These are phyloP conservation scores for Alloplasta piceator DNA, from an alignment of 2,888 invertebrate species.

Conservation along the genomic window DNA sequence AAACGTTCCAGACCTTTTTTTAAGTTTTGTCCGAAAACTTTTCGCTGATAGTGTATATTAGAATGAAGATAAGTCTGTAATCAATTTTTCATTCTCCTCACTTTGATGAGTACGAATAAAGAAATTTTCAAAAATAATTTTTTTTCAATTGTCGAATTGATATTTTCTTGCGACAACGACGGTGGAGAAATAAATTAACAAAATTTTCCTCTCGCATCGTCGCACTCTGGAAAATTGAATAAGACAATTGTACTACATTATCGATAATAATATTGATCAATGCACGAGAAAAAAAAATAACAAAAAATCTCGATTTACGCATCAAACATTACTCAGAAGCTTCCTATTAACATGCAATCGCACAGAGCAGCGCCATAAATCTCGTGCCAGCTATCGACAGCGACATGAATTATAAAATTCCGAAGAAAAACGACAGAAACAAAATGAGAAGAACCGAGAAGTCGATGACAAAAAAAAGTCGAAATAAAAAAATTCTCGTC, in stretches of 20 bases:
- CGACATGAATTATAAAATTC: constrained; percentile 74
- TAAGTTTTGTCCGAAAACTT: too few relatives aligned
- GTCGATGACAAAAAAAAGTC: constrained; percentile 22
- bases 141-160: background rate
- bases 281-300: constrained; percentile 14
- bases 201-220: background rate
- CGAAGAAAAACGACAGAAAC: constrained; percentile 30
- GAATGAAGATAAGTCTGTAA: constrained; percentile 21
- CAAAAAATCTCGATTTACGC: constrained; percentile 69
- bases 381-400: constrained; percentile 78
- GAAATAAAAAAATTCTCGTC: constrained; percentile 53
- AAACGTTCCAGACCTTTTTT: too few relatives aligned
- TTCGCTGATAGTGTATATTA: background rate
- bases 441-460: constrained; percentile 4
- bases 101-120: constrained; percentile 27
- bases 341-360: constrained; percentile 77
- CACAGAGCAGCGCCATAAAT: constrained; percentile 77
- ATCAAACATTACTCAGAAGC: constrained; percentile 76
- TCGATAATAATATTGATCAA: constrained; percentile 59
- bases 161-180: constrained; percentile 38
- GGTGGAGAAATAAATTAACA: constrained; percentile 59
- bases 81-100: constrained; percentile 29
- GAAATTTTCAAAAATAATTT: background rate
- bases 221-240: background rate
- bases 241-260: constrained; percentile 66